phyloP scores from a whole-genome alignment of 2,888 invertebrate genomes.

The Lydus trimaculatus region DNA sequence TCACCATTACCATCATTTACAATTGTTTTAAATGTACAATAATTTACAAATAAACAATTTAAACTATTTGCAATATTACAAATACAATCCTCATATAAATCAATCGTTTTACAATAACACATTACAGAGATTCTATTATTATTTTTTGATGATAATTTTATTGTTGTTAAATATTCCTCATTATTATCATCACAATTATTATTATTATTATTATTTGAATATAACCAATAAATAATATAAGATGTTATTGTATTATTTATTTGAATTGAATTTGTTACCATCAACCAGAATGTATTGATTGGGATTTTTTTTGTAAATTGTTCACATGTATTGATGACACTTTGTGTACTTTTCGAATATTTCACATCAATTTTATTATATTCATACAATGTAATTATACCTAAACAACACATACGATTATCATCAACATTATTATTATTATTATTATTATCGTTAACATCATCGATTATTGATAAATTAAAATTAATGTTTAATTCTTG shows the following conservation, averaged over 20 bases:
- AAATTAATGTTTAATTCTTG: slow-evolving; percentile 47
- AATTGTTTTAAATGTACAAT: slow-evolving; percentile 48
- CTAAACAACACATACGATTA: slow-evolving; percentile 48
- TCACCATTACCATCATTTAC: slow-evolving; percentile 47
- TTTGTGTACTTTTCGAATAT: slow-evolving; percentile 42
- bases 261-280: slow-evolving; percentile 52
- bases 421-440: background rate
- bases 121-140: slow-evolving; percentile 50
- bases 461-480: no score
- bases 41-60: slow-evolving; percentile 51
- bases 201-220: slow-evolving; percentile 43
- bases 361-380: slow-evolving; percentile 43
- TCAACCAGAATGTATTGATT: slow-evolving; percentile 55
- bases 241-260: slow-evolving; percentile 39
- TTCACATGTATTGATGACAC: slow-evolving; percentile 47
- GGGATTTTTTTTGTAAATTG: slow-evolving; percentile 49
- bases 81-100: slow-evolving; percentile 44
- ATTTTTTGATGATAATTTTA: slow-evolving; percentile 52
- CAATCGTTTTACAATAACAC: slow-evolving; percentile 48
- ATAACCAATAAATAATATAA: slow-evolving; percentile 53
- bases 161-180: slow-evolving; percentile 46
- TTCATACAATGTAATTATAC: slow-evolving; percentile 52
- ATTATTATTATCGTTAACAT: slow-evolving; percentile 40
- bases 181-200: background rate
- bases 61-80: slow-evolving; percentile 44